Evolutionary conservation across 2,888 invertebrate species (phyloP), one percentile per base, ranked within the genome.

Genomic region (Oligia fasciuncula): DNA sequence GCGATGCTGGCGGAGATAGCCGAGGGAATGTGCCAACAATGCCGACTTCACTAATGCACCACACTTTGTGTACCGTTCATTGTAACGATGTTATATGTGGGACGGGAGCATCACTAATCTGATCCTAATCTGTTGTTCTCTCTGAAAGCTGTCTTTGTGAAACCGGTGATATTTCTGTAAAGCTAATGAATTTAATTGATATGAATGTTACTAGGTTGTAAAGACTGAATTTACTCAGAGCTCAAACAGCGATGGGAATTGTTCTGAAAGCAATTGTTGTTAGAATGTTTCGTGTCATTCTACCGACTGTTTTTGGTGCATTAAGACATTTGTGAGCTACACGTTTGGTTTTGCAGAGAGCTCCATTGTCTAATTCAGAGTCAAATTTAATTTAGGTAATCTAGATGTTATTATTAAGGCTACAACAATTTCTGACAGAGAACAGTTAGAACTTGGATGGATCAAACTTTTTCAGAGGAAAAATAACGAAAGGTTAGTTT

Each of bases 21-120:
- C 79, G 76, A 84, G 87, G 73, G 81, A 88, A 88, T 81, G 76
- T 35, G 66, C 73, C 79, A 86, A 88, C 85, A 88, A 87, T 84
- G 76, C 67, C 51, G n/a, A 57, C 74, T 76, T 54, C 74, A 71
- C 81, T 86, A 87, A 86, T 81, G 77, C 78, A 77, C 77, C 60
- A 80, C 75, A 81, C 79, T 83, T 80, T 85, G 76, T 79, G 78
- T 85, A 80, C 86, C 71, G 86, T 85, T 84, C 69, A 82, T 82
- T 80, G 70, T 85, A 68, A 71, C 70, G 29, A 77, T 68, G 49
- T 57, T 77, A 81, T n/a, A 79, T 80, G 85, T 82, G 69, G 79
- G 70, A 84, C 75, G 81, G 65, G 86, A 87, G 76, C 23, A 63
- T 54, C 46, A 51, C 79, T 40, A 77, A 84, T 85, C 73, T 83